Evolutionary conservation across 1,140 invertebrate genomes (phyloP).

Genomic region (Brachionus paranguensis): DNA sequence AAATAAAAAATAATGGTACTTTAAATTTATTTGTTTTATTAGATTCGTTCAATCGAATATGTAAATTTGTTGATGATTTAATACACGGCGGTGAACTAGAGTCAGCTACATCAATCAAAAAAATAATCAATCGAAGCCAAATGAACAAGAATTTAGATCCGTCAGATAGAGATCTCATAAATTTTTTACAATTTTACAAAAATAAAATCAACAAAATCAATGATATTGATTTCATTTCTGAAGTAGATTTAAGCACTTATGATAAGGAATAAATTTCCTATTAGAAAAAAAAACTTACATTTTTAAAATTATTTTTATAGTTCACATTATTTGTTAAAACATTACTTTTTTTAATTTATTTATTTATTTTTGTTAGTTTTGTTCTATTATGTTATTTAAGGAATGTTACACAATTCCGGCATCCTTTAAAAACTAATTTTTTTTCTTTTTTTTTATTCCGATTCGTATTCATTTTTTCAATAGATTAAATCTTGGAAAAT

Average conservation of each 20-base stretch:
- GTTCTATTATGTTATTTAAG: neutral
- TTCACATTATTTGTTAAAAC: neutral
- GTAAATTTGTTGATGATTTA: constrained; percentile 14
- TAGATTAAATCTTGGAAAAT: neutral
- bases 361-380: neutral
- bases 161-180: neutral
- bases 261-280: neutral
- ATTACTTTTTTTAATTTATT: neutral
- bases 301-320: neutral
- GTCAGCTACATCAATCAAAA: neutral
- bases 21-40: neutral
- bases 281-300: neutral
- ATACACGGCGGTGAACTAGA: neutral
- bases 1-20: neutral
- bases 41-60: constrained; percentile 4
- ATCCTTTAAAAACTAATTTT: neutral
- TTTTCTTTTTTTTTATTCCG: neutral
- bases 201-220: neutral
- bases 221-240: neutral
- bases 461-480: neutral
- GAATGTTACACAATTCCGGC: neutral
- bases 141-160: neutral
- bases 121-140: neutral
- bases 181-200: neutral
- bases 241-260: neutral